Evolutionary conservation across 2,797 vertebrate species (phyloP).

Genomic region (Lepus oiostolus): DNA sequence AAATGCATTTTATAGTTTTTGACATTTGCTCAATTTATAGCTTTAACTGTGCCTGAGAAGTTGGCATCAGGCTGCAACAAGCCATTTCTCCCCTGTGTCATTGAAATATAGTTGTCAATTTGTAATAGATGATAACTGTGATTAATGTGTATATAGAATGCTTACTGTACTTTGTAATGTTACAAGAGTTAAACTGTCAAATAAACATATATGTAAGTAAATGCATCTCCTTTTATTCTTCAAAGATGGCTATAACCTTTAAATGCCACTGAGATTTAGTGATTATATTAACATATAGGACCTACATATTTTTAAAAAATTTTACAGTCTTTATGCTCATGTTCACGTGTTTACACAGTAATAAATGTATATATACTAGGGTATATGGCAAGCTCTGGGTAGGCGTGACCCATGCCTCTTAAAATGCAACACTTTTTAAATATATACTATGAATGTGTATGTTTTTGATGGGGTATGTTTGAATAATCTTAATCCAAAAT

Average conservation of each 20-base stretch:
- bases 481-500: conserved; percentile 8
- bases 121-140: neutral
- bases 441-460: neutral
- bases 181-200: neutral
- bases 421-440: neutral
- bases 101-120: neutral
- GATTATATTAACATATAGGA: neutral
- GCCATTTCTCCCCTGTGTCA: neutral
- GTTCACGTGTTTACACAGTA: neutral
- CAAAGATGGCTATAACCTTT: neutral
- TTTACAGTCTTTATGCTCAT: neutral
- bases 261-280: neutral
- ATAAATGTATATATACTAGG: neutral
- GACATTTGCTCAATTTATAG: neutral
- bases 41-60: neutral
- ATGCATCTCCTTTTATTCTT: neutral
- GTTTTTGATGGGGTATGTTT: neutral
- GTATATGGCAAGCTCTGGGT: neutral
- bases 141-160: neutral
- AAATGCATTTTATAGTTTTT: neutral
- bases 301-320: neutral
- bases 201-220: conserved; percentile 4
- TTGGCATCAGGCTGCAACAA: neutral
- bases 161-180: neutral
- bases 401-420: neutral